phyloP scores from a whole-genome alignment of 2,113 vertebrate species.

The Ceratotherium simum region DNA sequence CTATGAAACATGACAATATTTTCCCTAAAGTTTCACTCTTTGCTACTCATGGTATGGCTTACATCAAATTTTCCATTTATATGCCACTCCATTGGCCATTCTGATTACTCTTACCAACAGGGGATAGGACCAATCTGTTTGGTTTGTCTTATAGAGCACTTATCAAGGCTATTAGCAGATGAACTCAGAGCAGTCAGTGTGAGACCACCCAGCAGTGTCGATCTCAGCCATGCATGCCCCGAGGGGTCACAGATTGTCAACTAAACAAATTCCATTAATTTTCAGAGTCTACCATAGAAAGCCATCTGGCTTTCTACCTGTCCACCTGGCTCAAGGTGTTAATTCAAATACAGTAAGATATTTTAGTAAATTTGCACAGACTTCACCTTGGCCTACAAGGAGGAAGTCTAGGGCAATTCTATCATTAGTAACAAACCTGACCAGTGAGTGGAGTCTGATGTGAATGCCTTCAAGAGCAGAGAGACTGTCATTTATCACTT shows the following conservation, averaged over 20 bases:
- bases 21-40: neutral
- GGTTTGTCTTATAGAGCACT: neutral
- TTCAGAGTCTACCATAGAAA: neutral
- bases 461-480: neutral
- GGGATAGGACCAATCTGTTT: neutral
- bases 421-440: neutral
- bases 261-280: neutral
- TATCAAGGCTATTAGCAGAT: neutral
- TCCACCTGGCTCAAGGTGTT: neutral
- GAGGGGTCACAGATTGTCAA: neutral
- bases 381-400: neutral
- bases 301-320: neutral
- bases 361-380: neutral
- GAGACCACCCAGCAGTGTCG: neutral
- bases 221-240: neutral
- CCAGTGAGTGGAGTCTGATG: neutral
- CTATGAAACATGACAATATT: neutral
- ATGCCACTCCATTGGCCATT: neutral
- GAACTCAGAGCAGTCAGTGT: neutral
- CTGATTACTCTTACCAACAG: neutral
- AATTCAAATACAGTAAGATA: neutral
- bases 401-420: neutral
- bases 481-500: neutral
- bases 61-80: neutral
- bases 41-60: neutral